Evolutionary conservation across 2,888 invertebrate genomes (phyloP).

Genomic region (Cynaeus angustus): DNA sequence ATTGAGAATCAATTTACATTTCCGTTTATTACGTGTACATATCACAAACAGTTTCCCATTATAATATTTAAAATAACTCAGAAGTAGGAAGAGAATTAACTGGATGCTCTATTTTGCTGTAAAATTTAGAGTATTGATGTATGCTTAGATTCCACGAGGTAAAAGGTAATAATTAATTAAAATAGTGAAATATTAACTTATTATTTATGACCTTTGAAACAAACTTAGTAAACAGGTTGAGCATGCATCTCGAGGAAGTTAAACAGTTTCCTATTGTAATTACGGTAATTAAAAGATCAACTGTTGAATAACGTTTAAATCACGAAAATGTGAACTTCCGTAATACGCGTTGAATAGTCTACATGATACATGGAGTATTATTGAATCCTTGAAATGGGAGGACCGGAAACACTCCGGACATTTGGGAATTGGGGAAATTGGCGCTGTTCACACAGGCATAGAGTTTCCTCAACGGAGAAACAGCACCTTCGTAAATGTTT

Average conservation of each 20-base stretch:
- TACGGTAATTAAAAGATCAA: neutral
- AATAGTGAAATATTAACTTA: neutral
- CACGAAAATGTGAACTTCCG: constrained; percentile 12
- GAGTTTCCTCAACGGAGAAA: constrained; percentile 42
- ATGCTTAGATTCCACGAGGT: too few relatives aligned
- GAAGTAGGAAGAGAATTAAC: too few relatives aligned
- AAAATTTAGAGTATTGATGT: too few relatives aligned
- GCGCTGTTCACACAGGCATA: constrained; percentile 50
- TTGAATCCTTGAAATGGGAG: constrained; percentile 54
- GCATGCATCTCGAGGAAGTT: too few relatives aligned
- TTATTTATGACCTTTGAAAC: too few relatives aligned
- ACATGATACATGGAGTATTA: constrained; percentile 33
- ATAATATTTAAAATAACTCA: neutral
- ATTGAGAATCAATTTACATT: constrained; percentile 31
- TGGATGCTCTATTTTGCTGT: too few relatives aligned
- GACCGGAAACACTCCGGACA: constrained; percentile 58
- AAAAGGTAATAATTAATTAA: too few relatives aligned
- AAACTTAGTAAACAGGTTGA: too few relatives aligned
- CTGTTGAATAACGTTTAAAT: neutral
- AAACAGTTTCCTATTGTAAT: neutral
- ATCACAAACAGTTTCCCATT: neutral
- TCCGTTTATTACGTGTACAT: neutral
- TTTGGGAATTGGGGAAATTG: constrained; percentile 57
- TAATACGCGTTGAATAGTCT: constrained; percentile 28
- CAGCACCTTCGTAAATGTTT: constrained; percentile 54